A percentile compares a stretch with the other conserved stretches of the same genome.
phyloP scores from a whole-genome alignment of 2,113 vertebrate species.

The Ailuropoda melanoleuca region DNA sequence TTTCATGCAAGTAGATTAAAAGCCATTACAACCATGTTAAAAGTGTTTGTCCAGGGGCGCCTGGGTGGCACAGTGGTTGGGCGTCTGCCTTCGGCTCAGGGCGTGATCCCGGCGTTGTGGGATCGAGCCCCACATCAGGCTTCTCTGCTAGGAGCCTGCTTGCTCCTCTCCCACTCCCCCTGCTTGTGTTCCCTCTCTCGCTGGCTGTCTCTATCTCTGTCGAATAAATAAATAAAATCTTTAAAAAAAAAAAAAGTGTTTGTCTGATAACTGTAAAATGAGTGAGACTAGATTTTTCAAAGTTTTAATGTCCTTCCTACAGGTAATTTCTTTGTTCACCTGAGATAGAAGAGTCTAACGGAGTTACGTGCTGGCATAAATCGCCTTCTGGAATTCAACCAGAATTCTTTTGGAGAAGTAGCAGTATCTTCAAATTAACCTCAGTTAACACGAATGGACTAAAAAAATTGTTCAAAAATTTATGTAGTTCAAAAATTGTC shows the following conservation, averaged over 20 bases:
- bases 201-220: no score
- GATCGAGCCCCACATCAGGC: no score
- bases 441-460: constrained; percentile 76
- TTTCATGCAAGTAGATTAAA: constrained; percentile 1
- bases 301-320: background rate
- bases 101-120: no score
- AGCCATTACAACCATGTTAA: background rate
- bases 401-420: constrained; percentile 40
- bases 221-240: no score
- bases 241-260: no score
- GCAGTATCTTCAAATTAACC: constrained; percentile 63
- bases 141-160: no score
- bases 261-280: constrained; percentile 39
- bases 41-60: constrained; percentile 54
- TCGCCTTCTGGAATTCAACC: constrained; percentile 8
- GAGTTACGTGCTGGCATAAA: constrained; percentile 25
- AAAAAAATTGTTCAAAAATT: constrained; percentile 76
- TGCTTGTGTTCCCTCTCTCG: no score
- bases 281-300: background rate
- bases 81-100: no score
- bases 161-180: no score
- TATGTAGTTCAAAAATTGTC: constrained; percentile 68
- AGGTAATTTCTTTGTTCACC: constrained; percentile 43
- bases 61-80: no score
- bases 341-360: background rate